These are phyloP conservation scores for Struthidea cinerea DNA, from an alignment of 2,113 vertebrate genomes.

Conservation along the genomic window DNA sequence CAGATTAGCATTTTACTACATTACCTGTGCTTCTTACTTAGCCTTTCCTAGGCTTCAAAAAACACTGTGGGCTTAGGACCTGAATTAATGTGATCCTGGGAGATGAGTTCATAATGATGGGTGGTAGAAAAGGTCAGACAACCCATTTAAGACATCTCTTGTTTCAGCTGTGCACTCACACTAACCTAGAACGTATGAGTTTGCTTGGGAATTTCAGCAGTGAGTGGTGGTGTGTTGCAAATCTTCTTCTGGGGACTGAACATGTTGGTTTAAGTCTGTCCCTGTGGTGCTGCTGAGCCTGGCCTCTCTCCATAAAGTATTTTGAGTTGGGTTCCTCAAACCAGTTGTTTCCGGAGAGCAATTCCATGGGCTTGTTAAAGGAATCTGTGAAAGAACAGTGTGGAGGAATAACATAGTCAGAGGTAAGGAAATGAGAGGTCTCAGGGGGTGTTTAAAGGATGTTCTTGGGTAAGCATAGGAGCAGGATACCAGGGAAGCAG, in stretches of 20 bases:
- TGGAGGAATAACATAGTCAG: neutral
- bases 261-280: neutral
- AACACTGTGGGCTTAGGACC: neutral
- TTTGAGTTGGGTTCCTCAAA: neutral
- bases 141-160: neutral
- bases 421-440: neutral
- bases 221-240: accelerated
- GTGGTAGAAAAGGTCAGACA: neutral
- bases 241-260: neutral
- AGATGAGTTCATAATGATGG: neutral
- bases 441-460: neutral
- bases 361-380: neutral
- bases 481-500: neutral
- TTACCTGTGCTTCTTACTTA: neutral
- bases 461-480: neutral
- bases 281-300: neutral
- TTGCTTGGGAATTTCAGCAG: neutral
- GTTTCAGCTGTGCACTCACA: neutral
- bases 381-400: neutral
- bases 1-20: neutral
- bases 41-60: neutral
- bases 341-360: neutral
- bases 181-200: neutral
- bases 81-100: neutral
- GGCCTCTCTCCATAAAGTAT: neutral